Evolutionary conservation across 2,797 vertebrate species (phyloP), one percentile per base, ranked within the genome.

Genomic region (Sternotherus odoratus): DNA sequence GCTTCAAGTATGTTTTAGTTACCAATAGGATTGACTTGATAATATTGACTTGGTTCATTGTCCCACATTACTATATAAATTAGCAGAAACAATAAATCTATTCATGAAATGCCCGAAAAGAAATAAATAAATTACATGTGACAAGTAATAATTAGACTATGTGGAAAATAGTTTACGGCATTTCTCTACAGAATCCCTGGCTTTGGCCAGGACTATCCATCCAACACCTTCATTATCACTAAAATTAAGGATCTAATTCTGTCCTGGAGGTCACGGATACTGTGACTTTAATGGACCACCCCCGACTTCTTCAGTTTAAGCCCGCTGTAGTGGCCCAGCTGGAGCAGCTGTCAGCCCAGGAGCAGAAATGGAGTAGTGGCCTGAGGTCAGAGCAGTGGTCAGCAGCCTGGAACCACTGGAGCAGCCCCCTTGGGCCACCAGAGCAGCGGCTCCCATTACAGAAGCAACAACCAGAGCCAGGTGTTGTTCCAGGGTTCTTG

Each of bases 1-100:
- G 10, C n/a, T 50, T 50, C 54, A 24, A 33, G 63, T 23, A 56
- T 79, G 50, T 36, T 54, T 83, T 83, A 77, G 50, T 56, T 79
- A 33, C 63, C 21, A 69, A 39, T 19, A 69, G 36, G 19, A 69
- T 5, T n/a, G 33, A n/a, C 33, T 66, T 66, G 60, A 66, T 17
- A n/a, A 33, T 36, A 16, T 39, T 69, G 63, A 69, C 11, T 69
- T 69, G 36, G n/a, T 69, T 69, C 36, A 69, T 12, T 69, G 0
- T 88, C 39, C 51, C 85, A n/a, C 9, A 63, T 93, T 91, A 80
- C 48, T 83, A 3, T 87, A 85, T 92, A 88, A 46, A 90, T 53
- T 39, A 85, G 56, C 85, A 46, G 69, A 46, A 92, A 78, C 5
- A 81, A 12, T 74, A 43, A 28, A 28, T 82, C n/a, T 91, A 87